Base-by-base conservation (phyloP, 2,888 invertebrate genomes). In the Drosophila mercatorum region DNA sequence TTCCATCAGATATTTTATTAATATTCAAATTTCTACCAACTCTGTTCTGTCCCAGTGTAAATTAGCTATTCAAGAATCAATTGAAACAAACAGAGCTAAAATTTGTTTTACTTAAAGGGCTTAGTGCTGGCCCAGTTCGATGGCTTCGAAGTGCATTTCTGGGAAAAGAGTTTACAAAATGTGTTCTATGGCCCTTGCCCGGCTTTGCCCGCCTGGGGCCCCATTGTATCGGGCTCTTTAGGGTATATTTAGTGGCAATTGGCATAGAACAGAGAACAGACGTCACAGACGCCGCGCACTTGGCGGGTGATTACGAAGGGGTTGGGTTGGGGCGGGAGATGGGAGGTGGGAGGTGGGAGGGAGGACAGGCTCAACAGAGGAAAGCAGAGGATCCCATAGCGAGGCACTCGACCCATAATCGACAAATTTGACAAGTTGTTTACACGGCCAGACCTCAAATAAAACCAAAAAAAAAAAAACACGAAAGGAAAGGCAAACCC, bases 341-440 rank as follows among this genome's bases (percentile, higher is more conserved):
- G 5, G 28, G 28, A 1, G 38, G 41, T 2, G 34, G 17, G 6
- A 2, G 6, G 17, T 10, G 11, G n/a, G 0, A 34, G 7, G 31
- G 6, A 22, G 22, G 12, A 41, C 28, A 17, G 55, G 43, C 14
- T 43, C 22, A 12, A 11, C 3, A 5, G n/a, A 31, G 31, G 10
- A 49, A 49, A n/a, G 47, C n/a, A 31, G 46, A 58, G 36, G 58
- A 46, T 56, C n/a, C 69, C 26, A 55, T 22, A 28, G 14, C 40
- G 34, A 11, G 8, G 11, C 51, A 53, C 65, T 65, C 47, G 47
- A 47, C 41, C 47, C 40, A 66, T 63, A 75, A 63, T 60, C 71
- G 75, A 36, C 56, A 57, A 60, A 60, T 63, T 63, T 46, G 41
- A 64, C 57, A 73, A 62, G 34, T 62, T 76, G 78, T 76, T 76